Conservation (phyloP, 2,888 invertebrate genomes). For the Spicauda simplicius region DNA sequence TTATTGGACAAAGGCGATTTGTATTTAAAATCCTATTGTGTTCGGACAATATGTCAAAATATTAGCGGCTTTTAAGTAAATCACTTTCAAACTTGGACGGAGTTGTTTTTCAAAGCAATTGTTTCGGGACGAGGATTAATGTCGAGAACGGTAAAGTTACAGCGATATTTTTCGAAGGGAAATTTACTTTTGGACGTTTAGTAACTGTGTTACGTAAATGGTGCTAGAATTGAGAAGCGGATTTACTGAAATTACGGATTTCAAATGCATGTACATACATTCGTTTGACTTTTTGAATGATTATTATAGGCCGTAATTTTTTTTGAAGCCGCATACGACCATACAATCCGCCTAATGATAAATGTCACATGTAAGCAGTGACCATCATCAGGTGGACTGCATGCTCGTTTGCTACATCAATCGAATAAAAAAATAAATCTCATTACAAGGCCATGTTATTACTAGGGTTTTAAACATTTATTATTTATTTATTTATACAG, state of each 20-base stretch:
- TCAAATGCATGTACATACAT: too few relatives aligned
- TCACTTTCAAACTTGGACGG: slow-evolving; percentile 25
- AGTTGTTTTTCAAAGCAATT: slow-evolving; percentile 27
- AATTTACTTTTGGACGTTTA: neutral
- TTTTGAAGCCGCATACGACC: too few relatives aligned
- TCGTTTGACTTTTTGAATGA: too few relatives aligned
- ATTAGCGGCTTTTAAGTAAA: slow-evolving; percentile 36
- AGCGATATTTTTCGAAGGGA: neutral
- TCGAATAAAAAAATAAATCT: too few relatives aligned
- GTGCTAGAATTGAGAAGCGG: neutral
- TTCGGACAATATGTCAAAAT: slow-evolving; percentile 68
- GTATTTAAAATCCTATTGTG: slow-evolving; percentile 68
- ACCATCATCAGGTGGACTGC: too few relatives aligned
- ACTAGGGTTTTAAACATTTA: too few relatives aligned
- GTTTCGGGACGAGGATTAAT: slow-evolving; percentile 27
- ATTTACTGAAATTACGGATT: neutral
- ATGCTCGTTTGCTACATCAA: too few relatives aligned
- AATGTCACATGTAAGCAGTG: too few relatives aligned
- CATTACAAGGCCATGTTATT: too few relatives aligned
- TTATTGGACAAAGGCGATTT: slow-evolving; percentile 62
- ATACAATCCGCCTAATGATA: too few relatives aligned
- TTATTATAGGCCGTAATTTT: too few relatives aligned
- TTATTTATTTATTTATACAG: too few relatives aligned
- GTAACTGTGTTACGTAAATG: neutral
- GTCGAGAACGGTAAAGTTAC: slow-evolving; percentile 12